These are phyloP conservation scores for Chionodraco myersi DNA, from an alignment of 2,113 vertebrate species.

Conservation along the genomic window DNA sequence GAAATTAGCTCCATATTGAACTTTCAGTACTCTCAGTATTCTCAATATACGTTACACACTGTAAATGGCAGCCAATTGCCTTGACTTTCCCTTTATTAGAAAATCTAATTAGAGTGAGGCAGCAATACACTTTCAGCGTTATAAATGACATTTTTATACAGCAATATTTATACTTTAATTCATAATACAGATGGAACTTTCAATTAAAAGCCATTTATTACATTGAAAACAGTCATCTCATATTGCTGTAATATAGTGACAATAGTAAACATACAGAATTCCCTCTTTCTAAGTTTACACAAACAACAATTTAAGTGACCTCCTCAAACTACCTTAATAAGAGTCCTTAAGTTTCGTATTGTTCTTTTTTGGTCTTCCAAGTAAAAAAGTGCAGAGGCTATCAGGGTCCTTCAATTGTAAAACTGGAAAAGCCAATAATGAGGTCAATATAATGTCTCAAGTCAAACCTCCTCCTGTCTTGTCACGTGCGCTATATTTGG, in stretches of 20 bases:
- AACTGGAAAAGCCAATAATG: not conserved
- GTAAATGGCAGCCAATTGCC: not conserved
- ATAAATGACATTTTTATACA: conserved; percentile 9
- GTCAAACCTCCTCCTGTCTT: not conserved
- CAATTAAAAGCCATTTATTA: conserved; percentile 12
- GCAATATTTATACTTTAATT: not conserved
- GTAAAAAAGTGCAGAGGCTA: not conserved
- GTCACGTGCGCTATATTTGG: too few relatives aligned
- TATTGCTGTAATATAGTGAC: not conserved
- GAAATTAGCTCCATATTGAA: too few relatives aligned
- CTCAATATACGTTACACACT: not conserved
- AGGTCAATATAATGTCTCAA: not conserved
- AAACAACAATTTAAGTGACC: not conserved
- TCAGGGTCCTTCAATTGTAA: not conserved
- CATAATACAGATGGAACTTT: conserved; percentile 7
- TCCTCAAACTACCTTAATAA: not conserved
- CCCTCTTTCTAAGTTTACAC: not conserved
- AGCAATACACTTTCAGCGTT: not conserved
- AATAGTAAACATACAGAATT: conserved; percentile 5
- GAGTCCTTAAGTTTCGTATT: not conserved
- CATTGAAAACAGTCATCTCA: not conserved
- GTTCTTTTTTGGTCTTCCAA: not conserved
- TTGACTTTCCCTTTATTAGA: conserved; percentile 38
- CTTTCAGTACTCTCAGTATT: not conserved
- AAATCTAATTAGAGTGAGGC: not conserved